Evolutionary conservation across 2,888 invertebrate species (phyloP), one percentile per base, ranked within the genome.

Genomic region (Meandrusa payeni): DNA sequence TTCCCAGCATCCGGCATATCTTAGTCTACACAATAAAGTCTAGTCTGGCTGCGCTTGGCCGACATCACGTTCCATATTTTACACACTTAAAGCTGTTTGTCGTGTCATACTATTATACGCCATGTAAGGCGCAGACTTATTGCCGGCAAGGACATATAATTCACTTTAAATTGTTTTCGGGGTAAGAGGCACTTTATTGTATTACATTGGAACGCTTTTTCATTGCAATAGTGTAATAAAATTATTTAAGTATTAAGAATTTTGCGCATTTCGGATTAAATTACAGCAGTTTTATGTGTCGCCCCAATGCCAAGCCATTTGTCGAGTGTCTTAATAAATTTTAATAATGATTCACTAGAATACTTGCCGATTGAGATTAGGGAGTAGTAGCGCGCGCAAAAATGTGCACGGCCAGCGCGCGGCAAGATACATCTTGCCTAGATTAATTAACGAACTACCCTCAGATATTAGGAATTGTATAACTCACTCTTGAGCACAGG

Each of bases 61-160:
- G 78, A 78, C 79, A 77, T 76, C 77, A 78, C 64, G 58, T 66
- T 63, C 81, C 80, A 85, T 87, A 86, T 78, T 83, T 87, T 79
- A 86, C 76, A 81, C 81, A 82, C 81, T 86, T 86, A 85, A 83
- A 86, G 82, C 85, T 86, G 85, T 85, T 86, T 86, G 87, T 85
- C 83, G 83, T 81, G 83, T 86, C 81, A 81, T 81, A 85, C 85
- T 76, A 87, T 86, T 87, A 86, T 86, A 81, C 79, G 80, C 69
- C 76, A 76, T 83, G 85, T 86, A 85, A 79, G 75, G 73, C 77
- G 61, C 58, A 62, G 77, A 86, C 82, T 86, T 86, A 83, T 73
- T 78, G 80, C 83, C 76, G 70, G 67, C 66, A 64, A 51, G 57
- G 62, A 72, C 64, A 67, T 73, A 85, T 85, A 82, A 81, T 69